Evolutionary conservation across 2,888 invertebrate species (phyloP), one percentile per base, ranked within the genome.

Genomic region (Caenorhabditis drosophilae): DNA sequence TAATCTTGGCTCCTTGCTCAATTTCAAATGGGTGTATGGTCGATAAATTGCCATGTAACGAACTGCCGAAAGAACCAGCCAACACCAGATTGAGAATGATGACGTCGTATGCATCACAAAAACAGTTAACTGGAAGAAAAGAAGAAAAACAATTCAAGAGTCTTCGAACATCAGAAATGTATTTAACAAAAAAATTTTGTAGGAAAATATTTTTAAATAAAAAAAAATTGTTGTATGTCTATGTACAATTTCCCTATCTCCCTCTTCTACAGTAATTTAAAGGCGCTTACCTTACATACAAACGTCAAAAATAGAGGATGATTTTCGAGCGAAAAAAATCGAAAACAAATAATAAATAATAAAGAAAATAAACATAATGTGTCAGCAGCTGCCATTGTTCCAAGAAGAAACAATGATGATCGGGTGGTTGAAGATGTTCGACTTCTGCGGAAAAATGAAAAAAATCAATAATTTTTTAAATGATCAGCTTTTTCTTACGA

Each of bases 1-100:
- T 12, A 78, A 49, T 16, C 73, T 57, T 12, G 80, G 80, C 56
- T 80, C 79, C 45, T 68, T 63, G 57, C 77, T 70, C 40, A 80
- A 61, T 49, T 66, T 61, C 7, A 80, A 64, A 51, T 80, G 80
- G 15, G 79, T 68, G 70, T 80, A 80, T 25, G 80, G 80, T 18
- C 71, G 64, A 55, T 77, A 79, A 38, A 80, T 69, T 11, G 80
- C 80, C n/a, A 79, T 66, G 63, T 80, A 80, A 40, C 79, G 76
- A 15, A 79, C 74, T 0, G 77, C 75, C 2, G 76, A 77, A 23
- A 80, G 67, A 15, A 80, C 71, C 47, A 80, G 60, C 80, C 80
- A 80, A 54, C 80, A 80, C 78, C 79, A 80, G 48, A 80, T 78
- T 27, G 74, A 71, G 59, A 80, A 80, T 26, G 80, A 78, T 15